These are phyloP conservation scores for Bothrops jararaca DNA, from an alignment of 2,113 vertebrate genomes.

Conservation along the genomic window DNA sequence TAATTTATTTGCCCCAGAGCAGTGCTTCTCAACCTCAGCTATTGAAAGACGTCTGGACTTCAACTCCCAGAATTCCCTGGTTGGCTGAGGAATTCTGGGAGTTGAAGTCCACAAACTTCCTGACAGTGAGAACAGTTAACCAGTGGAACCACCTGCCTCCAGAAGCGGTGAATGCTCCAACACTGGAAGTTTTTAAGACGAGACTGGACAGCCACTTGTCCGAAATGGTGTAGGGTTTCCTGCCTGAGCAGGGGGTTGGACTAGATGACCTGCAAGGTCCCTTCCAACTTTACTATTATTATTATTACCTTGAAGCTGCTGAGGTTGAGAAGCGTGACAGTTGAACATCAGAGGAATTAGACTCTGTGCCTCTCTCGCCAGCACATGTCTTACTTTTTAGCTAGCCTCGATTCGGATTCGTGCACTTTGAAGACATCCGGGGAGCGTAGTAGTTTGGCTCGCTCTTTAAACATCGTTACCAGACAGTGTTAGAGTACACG, in stretches of 20 bases:
- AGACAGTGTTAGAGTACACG: conserved; percentile 99
- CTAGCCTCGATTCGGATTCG: neutral
- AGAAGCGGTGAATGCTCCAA: too few relatives aligned
- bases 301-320: neutral
- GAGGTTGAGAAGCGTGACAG: neutral
- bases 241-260: too few relatives aligned
- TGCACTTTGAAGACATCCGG: conserved; percentile 24
- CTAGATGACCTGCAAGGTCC: too few relatives aligned
- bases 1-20: neutral
- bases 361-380: neutral
- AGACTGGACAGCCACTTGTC: too few relatives aligned
- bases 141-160: too few relatives aligned
- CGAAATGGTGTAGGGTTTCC: too few relatives aligned
- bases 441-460: conserved; percentile 58
- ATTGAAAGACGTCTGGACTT: neutral
- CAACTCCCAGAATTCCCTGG: neutral
- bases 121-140: too few relatives aligned
- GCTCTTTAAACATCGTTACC: conserved; percentile 99
- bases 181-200: too few relatives aligned
- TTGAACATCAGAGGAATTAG: neutral
- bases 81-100: neutral
- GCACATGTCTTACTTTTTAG: neutral
- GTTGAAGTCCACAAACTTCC: neutral
- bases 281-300: too few relatives aligned
- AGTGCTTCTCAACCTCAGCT: neutral